Base-by-base conservation (phyloP, 2,113 vertebrate genomes). In the Cololabis saira region DNA sequence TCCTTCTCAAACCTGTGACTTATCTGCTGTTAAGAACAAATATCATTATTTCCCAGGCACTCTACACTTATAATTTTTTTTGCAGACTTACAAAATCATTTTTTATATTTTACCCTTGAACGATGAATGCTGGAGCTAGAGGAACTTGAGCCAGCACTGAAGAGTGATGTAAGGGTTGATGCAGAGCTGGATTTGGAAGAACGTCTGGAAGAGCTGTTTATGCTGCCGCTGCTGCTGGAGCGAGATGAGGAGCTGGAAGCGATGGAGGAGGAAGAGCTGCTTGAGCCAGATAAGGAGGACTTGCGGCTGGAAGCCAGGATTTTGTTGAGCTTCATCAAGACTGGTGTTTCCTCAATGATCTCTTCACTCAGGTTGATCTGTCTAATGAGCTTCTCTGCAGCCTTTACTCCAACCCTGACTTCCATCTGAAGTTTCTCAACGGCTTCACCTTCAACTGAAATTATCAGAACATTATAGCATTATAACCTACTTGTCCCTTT, bases 351-450 rank as follows among this genome's bases (percentile, higher is more conserved):
- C 0, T 85, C 78, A 7, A 55, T 19, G 3, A 12, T 16, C 5
- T 83, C 76, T 40, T 86, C 74, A 8, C 86, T 85, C 0, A 87
- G 41, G 2, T 60, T 86, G 24, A 90, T 89, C 33, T 89, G 73
- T 9, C 87, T 80, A n/a, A 91, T 75, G 58, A 94, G 82, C 79
- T 90, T 94, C 49, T 92, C 87, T 73, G 91, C 91, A 72, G 92
- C 90, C 71, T 67, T 92, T 65, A 89, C 75, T 86, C 94, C 93
- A 61, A 90, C 52, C 47, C 94, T 91, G 40, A 95, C 43, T 41
- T 96, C 93, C 70, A 95, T 19, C 58, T 91, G 83, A 27, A 95
- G 80, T 90, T 91, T 95, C 67, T 95, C 92, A 66, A 94, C 66
- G 1, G 45, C 69, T 77, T 78, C 71, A 33, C 80, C 93, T 86